Evolutionary conservation across 92 coral and sea anemone species (phyloP).

Genomic region (Virgularia gustaviana): DNA sequence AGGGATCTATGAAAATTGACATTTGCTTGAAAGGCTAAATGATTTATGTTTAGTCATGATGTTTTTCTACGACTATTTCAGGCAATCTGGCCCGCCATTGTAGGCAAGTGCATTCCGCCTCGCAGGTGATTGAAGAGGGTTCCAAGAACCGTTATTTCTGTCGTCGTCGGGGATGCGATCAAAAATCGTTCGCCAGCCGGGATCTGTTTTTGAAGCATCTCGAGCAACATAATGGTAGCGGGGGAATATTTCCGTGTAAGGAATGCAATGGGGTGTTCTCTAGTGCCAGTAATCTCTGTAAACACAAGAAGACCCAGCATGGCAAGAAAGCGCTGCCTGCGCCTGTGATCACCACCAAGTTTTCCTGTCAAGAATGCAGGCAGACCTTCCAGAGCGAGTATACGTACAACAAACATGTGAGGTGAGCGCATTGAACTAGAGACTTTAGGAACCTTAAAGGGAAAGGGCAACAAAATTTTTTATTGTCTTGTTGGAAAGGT

Average conservation of each 20-base stretch:
- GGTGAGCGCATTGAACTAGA: not conserved
- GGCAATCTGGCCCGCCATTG: slow-evolving; percentile 37
- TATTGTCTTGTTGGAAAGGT: too few species aligned
- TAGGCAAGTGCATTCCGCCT: slow-evolving; percentile 18
- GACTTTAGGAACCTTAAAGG: too few species aligned
- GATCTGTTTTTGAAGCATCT: slow-evolving; percentile 26
- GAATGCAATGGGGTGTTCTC: slow-evolving; percentile 23
- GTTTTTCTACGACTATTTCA: too few species aligned
- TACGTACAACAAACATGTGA: not conserved
- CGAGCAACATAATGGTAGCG: slow-evolving; percentile 23
- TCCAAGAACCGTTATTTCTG: slow-evolving; percentile 7
- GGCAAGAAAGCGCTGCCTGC: not conserved
- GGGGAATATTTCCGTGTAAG: slow-evolving; percentile 17
- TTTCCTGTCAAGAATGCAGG: not conserved
- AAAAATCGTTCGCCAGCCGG: slow-evolving; percentile 22
- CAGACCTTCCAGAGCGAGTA: not conserved
- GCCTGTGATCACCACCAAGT: not conserved
- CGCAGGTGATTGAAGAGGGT: not conserved
- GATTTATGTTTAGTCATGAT: too few species aligned
- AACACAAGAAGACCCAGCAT: slow-evolving; percentile 13
- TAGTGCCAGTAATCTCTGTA: slow-evolving; percentile 18
- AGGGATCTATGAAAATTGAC: too few species aligned
- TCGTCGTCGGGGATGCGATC: slow-evolving; percentile 29
- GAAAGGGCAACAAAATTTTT: too few species aligned
- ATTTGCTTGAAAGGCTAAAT: too few species aligned